Conservation (phyloP, 2,113 vertebrate genomes). For the Cyprinus carpio region DNA sequence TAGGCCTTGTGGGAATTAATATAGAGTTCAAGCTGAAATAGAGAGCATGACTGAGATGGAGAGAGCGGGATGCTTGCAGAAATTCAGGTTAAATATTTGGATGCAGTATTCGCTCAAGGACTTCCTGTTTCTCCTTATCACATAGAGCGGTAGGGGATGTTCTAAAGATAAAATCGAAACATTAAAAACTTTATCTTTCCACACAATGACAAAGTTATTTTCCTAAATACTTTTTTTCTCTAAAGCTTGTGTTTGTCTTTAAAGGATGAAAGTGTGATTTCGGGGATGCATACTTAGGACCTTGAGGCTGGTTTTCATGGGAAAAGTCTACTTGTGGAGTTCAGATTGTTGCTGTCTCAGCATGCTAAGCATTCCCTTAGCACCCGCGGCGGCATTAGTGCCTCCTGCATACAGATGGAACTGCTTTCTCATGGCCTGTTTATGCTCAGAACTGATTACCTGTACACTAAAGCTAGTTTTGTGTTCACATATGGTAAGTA, state of each 20-base stretch:
- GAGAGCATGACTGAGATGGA: constrained; percentile 8
- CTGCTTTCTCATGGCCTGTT: neutral
- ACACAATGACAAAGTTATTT: neutral
- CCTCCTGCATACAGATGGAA: constrained; percentile 23
- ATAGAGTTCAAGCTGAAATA: constrained; percentile 1
- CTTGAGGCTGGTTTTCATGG: constrained; percentile 17
- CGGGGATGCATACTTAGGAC: neutral
- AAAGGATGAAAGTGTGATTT: constrained; percentile 2
- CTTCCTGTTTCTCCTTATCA: constrained; percentile 35
- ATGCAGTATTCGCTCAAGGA: neutral
- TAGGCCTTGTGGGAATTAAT: constrained; percentile 15
- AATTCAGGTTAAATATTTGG: constrained; percentile 23
- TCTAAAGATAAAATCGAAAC: neutral
- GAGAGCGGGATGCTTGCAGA: neutral
- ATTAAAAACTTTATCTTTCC: neutral
- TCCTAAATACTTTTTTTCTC: neutral
- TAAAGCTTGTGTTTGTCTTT: constrained; percentile 17
- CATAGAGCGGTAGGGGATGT: neutral
- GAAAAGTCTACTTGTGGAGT: neutral
- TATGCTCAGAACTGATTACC: constrained; percentile 13
- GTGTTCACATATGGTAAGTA: neutral
- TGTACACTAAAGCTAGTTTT: neutral
- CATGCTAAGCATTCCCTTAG: neutral
- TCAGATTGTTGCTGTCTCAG: constrained; percentile 26
- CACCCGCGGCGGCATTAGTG: no score